Evolutionary conservation across 2,797 vertebrate genomes (phyloP), one percentile per base, ranked within the genome.

Genomic region (Triplophysa bombifrons): DNA sequence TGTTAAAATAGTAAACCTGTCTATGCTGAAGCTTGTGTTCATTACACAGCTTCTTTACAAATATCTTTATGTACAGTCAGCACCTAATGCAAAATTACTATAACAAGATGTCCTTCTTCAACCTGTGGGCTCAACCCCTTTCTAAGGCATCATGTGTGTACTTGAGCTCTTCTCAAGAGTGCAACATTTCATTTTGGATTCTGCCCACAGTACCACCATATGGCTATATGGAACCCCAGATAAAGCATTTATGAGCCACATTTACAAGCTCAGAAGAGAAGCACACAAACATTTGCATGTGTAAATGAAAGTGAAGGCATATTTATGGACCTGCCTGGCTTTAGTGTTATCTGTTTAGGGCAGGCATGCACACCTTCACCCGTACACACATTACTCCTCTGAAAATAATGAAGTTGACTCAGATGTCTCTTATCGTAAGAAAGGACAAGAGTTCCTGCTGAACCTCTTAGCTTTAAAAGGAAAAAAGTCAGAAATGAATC

Each of bases 211-310:
- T 34, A 44, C 22, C 55, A 72, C 5, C 19, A 34, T 2, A 30
- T 2, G 27, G 12, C 13, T 48, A 19, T n/a, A 48, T 2, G 1
- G 4, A 13, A 48, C 16, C 22, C n/a, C 20, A 73, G 55, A 73
- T 61, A 60, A 46, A 22, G 9, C 55, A 48, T 60, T 46, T 46
- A 46, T 60, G 34, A 60, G 53, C 1, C 55, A 19, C 14, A 46
- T 16, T 41, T 48, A 73, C 56, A 72, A 17, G n/a, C 70, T 55
- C 51, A 38, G 27, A 41, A 34, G 20, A 72, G 69, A 48, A 48
- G 46, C 46, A 53, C 69, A 72, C 22, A 60, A 48, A 3, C 22
- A 14, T 61, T 61, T 48, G 56, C 71, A 73, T 73, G 19, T 48
- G 20, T 60, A n/a, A 27, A 73, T n/a, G 11, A 73, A 27, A 73